Evolutionary conservation across 53 echinoderm and acorn worm species (phyloP), one percentile per base, ranked within the genome.

Genomic region (Temnopleurus reevesii): DNA sequence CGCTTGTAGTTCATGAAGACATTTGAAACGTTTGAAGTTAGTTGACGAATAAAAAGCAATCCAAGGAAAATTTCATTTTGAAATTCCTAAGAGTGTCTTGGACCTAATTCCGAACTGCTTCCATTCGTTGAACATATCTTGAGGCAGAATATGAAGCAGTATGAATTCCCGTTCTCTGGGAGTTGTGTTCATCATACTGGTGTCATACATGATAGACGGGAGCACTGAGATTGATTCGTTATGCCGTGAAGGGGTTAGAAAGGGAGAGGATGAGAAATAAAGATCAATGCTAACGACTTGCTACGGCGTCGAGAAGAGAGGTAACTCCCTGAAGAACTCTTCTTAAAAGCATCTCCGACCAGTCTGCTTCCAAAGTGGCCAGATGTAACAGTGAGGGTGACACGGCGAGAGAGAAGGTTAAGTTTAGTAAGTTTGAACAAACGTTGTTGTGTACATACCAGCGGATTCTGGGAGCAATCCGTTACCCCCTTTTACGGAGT

Each of bases 401-500:
- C 41, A 41, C 17, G 59, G 26, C 19, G 7, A 47, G 34, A 24
- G 45, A 26, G 45, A 44, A 2, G 60, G 61, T 23, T 34, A 59
- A 45, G 46, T 12, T 1, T 9, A 25, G 49, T 12, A 85, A 83
- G 83, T 83, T 83, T 83, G 83, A 83, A 83, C 83, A 83, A 83
- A 83, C 56, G 83, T 33, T 27, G 59, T 85, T 85, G 85, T 85
- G 85, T 85, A 85, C 85, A 85, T 85, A 85, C 59, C 9, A 45
- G 85, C 12, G 85, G 38, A 59, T 60, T 85, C 27, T 19, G 60
- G 60, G 85, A 38, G 59, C 85, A 53, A 83, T 83, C 57, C 79
- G 83, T 83, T 55, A 83, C 60, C 85, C 83, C 85, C 61, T 85
- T 60, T 85, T 45, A 44, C 29, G 85, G 85, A 85, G 85, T 85